Evolutionary conservation across 1,140 invertebrate genomes (phyloP).

Genomic region (Triops longicaudatus): DNA sequence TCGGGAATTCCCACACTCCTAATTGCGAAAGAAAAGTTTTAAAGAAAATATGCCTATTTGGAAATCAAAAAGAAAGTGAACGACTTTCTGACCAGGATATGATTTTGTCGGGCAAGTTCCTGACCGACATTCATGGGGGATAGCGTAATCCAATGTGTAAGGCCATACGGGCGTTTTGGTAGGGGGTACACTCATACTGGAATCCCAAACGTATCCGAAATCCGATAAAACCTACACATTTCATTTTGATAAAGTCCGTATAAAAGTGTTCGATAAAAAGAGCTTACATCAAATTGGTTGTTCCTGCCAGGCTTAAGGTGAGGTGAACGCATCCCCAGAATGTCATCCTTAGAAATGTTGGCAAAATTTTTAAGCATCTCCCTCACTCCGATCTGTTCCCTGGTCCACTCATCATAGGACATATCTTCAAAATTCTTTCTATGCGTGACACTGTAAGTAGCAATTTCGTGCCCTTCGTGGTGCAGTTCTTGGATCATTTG

Average conservation of each 20-base stretch:
- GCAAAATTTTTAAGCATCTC: constrained; percentile 74
- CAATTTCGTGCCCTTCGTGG: constrained; percentile 83
- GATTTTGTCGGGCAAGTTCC: constrained; percentile 82
- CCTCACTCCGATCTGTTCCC: constrained; percentile 88
- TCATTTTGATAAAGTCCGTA: constrained; percentile 18
- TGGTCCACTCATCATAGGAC: constrained; percentile 81
- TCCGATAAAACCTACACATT: constrained; percentile 64
- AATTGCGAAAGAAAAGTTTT: constrained; percentile 22
- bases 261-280: constrained; percentile 18
- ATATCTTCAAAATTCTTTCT: constrained; percentile 77
- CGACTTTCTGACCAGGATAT: constrained; percentile 58
- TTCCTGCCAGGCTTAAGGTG: constrained; percentile 83
- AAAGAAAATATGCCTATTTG: constrained; percentile 24
- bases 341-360: constrained; percentile 68
- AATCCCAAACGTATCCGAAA: constrained; percentile 86
- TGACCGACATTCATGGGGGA: constrained; percentile 83
- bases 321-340: constrained; percentile 65
- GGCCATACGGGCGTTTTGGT: constrained; percentile 79
- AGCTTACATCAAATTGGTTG: constrained; percentile 76
- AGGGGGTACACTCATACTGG: constrained; percentile 78
- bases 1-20: constrained; percentile 88
- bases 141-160: constrained; percentile 84
- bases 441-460: constrained; percentile 59
- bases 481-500: constrained; percentile 81
- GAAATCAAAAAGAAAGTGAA: not conserved